Percentiles rank a stretch among this genome's conserved stretches.
Conservation (phyloP, 37 sponge, comb jelly and placozoan species). For the Bolinopsis microptera region DNA sequence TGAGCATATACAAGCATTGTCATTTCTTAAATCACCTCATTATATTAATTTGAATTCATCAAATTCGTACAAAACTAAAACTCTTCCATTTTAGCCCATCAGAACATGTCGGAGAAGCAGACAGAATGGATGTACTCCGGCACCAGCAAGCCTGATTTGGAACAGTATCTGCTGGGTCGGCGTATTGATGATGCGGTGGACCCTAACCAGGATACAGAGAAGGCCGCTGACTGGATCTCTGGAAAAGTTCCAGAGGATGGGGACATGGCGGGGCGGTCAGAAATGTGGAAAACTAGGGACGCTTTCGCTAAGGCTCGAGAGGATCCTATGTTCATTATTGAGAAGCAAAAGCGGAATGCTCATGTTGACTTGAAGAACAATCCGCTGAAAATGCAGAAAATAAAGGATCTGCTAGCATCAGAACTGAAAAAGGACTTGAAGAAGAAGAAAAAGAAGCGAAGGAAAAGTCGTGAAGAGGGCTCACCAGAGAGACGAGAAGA, state of each 20-base stretch:
- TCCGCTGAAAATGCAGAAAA: conserved; percentile 44
- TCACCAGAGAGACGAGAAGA: background rate
- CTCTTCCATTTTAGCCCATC: background rate
- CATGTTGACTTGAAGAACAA: conserved; percentile 47
- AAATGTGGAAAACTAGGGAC: conserved; percentile 55
- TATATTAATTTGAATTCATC: too few relatives aligned
- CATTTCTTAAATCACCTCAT: too few relatives aligned
- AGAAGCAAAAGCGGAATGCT: conserved; percentile 50
- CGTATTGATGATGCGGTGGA: conserved; percentile 45
- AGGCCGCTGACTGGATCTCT: background rate
- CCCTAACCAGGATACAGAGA: conserved; percentile 4
- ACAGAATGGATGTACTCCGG: conserved; percentile 63
- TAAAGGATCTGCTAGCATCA: background rate
- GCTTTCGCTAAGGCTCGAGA: conserved; percentile 63
- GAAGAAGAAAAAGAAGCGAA: conserved; percentile 31
- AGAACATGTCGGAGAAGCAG: conserved; percentile 31
- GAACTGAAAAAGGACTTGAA: conserved; percentile 64
- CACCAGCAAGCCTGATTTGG: conserved; percentile 36
- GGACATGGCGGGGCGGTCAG: conserved; percentile 4
- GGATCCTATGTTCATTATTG: conserved; percentile 59
- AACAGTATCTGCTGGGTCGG: conserved; percentile 37
- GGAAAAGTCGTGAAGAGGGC: background rate
- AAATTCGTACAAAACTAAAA: too few relatives aligned
- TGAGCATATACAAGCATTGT: too few relatives aligned
- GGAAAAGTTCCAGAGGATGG: background rate